Conservation (phyloP, 1,140 invertebrate genomes). For the Phocides pigmalion region DNA sequence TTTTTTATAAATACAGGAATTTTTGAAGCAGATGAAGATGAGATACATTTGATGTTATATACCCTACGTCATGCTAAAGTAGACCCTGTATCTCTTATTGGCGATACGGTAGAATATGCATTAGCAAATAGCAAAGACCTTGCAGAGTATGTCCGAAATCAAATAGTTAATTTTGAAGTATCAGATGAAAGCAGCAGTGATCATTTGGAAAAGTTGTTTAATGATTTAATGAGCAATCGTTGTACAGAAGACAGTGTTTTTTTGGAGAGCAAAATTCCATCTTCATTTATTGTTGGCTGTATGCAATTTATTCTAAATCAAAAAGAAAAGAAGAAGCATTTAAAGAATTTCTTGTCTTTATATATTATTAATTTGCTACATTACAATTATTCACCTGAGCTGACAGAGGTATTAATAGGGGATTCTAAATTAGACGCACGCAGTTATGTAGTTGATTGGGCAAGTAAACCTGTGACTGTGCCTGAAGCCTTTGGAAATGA, state of each 20-base stretch:
- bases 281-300: slow-evolving; percentile 73
- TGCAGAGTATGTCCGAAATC: slow-evolving; percentile 56
- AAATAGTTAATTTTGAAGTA: slow-evolving; percentile 64
- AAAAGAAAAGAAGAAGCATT: slow-evolving; percentile 62
- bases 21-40: slow-evolving; percentile 86
- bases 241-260: slow-evolving; percentile 61
- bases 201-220: slow-evolving; percentile 69
- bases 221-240: slow-evolving; percentile 69
- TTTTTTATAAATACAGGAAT: slow-evolving; percentile 86
- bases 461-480: slow-evolving; percentile 53
- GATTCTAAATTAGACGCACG: slow-evolving; percentile 68
- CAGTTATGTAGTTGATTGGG: slow-evolving; percentile 72
- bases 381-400: slow-evolving; percentile 70
- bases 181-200: slow-evolving; percentile 52
- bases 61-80: slow-evolving; percentile 65
- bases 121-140: slow-evolving; percentile 59
- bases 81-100: slow-evolving; percentile 58
- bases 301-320: slow-evolving; percentile 65
- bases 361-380: slow-evolving; percentile 76
- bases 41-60: slow-evolving; percentile 88
- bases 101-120: slow-evolving; percentile 68
- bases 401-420: slow-evolving; percentile 71
- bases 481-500: slow-evolving; percentile 58
- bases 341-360: slow-evolving; percentile 67
- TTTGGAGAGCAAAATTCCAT: slow-evolving; percentile 71